Evolutionary conservation across 1,140 invertebrate genomes (phyloP), one percentile per base, ranked within the genome.

Genomic region (Drosophila fuyamai): DNA sequence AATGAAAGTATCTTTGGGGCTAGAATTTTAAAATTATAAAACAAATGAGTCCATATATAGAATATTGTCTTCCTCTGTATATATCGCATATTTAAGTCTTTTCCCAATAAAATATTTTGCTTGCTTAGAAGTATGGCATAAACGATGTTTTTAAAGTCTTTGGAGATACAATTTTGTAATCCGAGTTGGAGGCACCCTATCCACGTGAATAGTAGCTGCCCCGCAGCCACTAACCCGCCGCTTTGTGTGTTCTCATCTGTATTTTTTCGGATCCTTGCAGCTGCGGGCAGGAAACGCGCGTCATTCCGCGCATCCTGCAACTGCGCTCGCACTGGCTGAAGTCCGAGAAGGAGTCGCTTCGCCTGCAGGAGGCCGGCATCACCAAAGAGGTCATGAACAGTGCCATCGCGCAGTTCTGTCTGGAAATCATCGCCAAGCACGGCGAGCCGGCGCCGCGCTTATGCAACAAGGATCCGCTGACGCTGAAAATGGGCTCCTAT

Each of bases 381-480:
- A 97, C 96, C 44, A 97, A 97, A 92, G 95, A 97, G 88, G 97
- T 96, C 88, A 92, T 99, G 81, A 97, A 99, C 93, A 96, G 97
- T 68, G 99, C 99, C 47, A 97, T 99, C 76, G 97, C 98, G 2
- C 96, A 98, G 14, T 99, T 99, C 93, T 99, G 98, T 84, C 93
- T 99, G 60, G 98, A 99, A 94, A 96, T 99, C 81, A 98, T 99
- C 81, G 97, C 97, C 47, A 95, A 96, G 73, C 98, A 99, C 93
- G 99, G 98, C 29, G 97, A 98, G 80, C 96, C 98, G 12, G 98
- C 99, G 57, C 95, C 96, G 36, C 94, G 96, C 54, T 94, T 99
- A 55, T 99, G 99, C 94, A 99, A 99, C 94, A 99, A 99, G 93
- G 99, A 99, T 94, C 99, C 99, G 14, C 95, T 99, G 59, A 98